Base-by-base conservation (phyloP, 2,888 invertebrate species). In the Polylopha cassiicola region DNA sequence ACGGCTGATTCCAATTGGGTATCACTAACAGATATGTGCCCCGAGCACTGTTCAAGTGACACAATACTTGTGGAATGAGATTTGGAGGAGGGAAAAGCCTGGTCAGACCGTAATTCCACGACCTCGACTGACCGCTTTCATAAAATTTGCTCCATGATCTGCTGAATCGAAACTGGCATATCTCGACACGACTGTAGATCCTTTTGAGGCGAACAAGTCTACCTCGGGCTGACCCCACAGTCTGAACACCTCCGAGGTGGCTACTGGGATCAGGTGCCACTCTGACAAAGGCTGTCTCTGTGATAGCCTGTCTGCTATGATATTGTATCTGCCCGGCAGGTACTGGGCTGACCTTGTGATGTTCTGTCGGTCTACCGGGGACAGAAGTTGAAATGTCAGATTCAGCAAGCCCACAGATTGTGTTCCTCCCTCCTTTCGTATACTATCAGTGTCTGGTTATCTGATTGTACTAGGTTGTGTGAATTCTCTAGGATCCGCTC, bases 381-480 rank as follows among this genome's bases (percentile, higher is more conserved):
- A 2, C 2, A 43, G 17, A 5, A 47, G 28, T 7, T 32, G 10
- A 16, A 27, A 14, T 3, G 50, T 46, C 1, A 43, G 15, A 4
- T 39, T 7, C 1, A 45, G 20, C 0, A 53, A 41, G 1, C 22
- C 15, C 9, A 22, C 4, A 1, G 52, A 57, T 7, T 31, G 39
- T 3, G 53, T 51, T 1, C 53, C 52, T 1, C 52, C 52, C 16
- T 55, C 42, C 10, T 51, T 54, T 1, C 31, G 43, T 4, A 52
- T 2, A 50, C 41, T 0, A 37, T 46, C 7, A 44, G 29, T 2
- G 56, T 43, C 10, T 28, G 28, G 21, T 48, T 52, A 50, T 52
- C 55, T 11, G 49, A 39, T 9, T 54, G 51, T 3, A 48, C n/a
- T 6, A 36, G 13, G 2, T 37, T 14, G 4, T 23, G 30, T 5